Evolutionary conservation across 2,113 vertebrate genomes (phyloP), one percentile per base, ranked within the genome.

Genomic region (human (Homo sapiens)): DNA sequence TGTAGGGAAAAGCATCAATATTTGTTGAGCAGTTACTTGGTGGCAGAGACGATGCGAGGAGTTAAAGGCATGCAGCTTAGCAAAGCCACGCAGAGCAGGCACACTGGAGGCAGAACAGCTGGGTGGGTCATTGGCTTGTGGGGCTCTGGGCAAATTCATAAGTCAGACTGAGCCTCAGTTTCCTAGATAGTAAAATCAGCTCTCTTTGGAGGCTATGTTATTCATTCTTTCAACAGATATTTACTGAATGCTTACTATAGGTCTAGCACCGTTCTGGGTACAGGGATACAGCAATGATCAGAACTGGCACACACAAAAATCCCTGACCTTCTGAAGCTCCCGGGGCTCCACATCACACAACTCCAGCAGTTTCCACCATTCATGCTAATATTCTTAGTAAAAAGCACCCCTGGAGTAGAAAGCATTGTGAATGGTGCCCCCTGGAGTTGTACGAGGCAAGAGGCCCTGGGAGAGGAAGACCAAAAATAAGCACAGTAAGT

Each of bases 211-310:
- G 48, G 10, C 17, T 40, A 50, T 94, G 89, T 86, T 59, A 79
- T 93, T 78, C 38, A 18, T 78, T 90, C 75, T 92, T 95, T 85
- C n/a, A 79, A 86, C 52, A 90, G 92, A 55, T 79, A 64, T 43
- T 75, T 78, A 73, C 3, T 55, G 59, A 84, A 80, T 40, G 32
- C 50, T 73, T 90, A 40, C 32, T 66, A 20, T 17, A 59, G 22
- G 12, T 27, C 68, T 55, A 14, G 61, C 73, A 73, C 43, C 1
- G 0, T 64, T 68, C 52, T 90, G 76, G 48, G 32, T 22, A 84
- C 11, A 55, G 32, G 14, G 14, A 64, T 30, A 80, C 1, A 68
- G 20, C 40, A 89, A 85, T 32, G 14, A 81, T 50, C 85, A 94
- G 89, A 94, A 79, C 3, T 80, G 30, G 38, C 5, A n/a, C 13